Evolutionary conservation across 2,888 invertebrate genomes (phyloP), one percentile per base, ranked within the genome.

Genomic region (Tachystola acroxantha): DNA sequence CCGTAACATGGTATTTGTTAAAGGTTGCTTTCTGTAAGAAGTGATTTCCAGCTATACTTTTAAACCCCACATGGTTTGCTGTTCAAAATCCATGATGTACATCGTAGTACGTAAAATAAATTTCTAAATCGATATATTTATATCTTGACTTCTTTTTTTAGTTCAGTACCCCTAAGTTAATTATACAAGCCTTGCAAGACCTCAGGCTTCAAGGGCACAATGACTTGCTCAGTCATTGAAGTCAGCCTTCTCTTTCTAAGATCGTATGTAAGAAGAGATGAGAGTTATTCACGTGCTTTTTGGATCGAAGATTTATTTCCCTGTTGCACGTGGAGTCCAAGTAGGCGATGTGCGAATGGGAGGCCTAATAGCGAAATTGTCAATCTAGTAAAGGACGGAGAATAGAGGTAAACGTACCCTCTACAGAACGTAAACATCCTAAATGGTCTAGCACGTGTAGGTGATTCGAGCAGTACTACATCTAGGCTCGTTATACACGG

Each of bases 361-460:
- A 40, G 11, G 34, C 14, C 32, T 12, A 22, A 22, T 20, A 6
- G 34, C 30, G 34, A 34, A 32, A 7, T 25, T 10, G 24, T 10
- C 11, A 20, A 27, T 35, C 16, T 26, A 27, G 32, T 26, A 34
- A 28, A 35, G 32, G 39, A 39, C 24, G 16, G 35, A 27, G 10
- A 19, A 32, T 32, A 35, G 28, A 39, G 35, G 39, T 35, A 39
- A 35, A 39, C 16, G 39, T 16, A 35, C 39, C 24, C 16, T 3
- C 32, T 39, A 32, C 20, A 25, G 10, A 19, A 20, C 32, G 35
- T 32, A 39, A 39, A 39, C 39, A 39, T 34, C 34, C 35, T 32
- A 35, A 35, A 39, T 39, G 32, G 35, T 39, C 27, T 12, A 35
- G 32, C 39, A 35, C 35, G 39, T 34, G 39, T 35, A 34, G 37